phyloP scores from a whole-genome alignment of 1,140 invertebrate species.

The Achroia grisella region DNA sequence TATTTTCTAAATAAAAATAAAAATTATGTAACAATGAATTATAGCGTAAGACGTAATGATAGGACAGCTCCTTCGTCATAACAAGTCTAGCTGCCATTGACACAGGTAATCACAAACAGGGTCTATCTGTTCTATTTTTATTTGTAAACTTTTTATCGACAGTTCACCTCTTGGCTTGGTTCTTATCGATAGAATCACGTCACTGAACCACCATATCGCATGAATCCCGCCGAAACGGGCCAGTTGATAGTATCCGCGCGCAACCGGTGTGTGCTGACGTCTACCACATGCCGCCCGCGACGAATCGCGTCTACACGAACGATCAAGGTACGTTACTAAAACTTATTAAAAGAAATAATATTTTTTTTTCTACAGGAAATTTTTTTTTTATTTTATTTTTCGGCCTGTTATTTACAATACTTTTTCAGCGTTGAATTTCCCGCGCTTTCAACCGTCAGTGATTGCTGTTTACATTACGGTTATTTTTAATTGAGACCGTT shows the following conservation, averaged over 20 bases:
- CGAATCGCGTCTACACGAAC: slow-evolving; percentile 21
- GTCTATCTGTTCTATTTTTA: too few species aligned
- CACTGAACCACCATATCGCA: slow-evolving; percentile 17
- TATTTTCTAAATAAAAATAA: too few species aligned
- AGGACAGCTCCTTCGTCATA: too few species aligned
- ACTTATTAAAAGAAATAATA: slow-evolving; percentile 2
- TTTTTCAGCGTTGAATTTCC: too few species aligned
- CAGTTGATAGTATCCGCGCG: slow-evolving; percentile 42
- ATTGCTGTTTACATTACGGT: neutral
- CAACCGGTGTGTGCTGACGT: slow-evolving; percentile 47
- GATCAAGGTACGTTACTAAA: slow-evolving; percentile 33
- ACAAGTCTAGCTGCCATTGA: too few species aligned
- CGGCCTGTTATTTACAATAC: neutral
- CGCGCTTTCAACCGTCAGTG: neutral
- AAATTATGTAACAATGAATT: too few species aligned
- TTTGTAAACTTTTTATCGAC: slow-evolving; percentile 24
- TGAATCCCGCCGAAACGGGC: slow-evolving; percentile 33
- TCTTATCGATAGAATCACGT: slow-evolving; percentile 13
- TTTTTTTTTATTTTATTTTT: neutral
- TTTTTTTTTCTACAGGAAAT: neutral
- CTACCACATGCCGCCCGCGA: slow-evolving; percentile 29
- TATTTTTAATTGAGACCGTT: neutral
- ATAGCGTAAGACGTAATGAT: too few species aligned
- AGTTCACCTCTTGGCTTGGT: slow-evolving; percentile 7
- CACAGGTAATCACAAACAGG: too few species aligned